Percentiles rank a stretch among this genome's conserved stretches.
phyloP scores from a whole-genome alignment of 2,888 invertebrate genomes.

The Lasioglossum lativentre region DNA sequence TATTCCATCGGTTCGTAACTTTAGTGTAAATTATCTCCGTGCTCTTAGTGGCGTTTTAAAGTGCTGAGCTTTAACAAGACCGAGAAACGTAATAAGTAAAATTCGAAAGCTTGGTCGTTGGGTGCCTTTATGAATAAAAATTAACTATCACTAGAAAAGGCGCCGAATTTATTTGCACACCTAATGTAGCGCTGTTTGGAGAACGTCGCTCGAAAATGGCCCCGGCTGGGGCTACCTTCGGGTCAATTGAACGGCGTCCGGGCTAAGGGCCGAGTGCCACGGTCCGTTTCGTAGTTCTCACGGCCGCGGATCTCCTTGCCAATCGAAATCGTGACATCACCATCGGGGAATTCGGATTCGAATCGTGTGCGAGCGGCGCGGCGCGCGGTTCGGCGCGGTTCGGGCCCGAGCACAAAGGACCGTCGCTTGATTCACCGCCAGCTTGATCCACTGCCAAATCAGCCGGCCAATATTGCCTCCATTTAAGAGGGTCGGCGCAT shows the following conservation, averaged over 20 bases:
- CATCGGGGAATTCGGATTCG: slow-evolving; percentile 62
- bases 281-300: slow-evolving; percentile 63
- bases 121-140: not conserved
- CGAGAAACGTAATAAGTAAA: not conserved
- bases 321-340: slow-evolving; percentile 71
- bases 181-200: not conserved
- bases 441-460: slow-evolving; percentile 70
- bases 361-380: slow-evolving; percentile 49
- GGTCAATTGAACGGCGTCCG: not conserved
- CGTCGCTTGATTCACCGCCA: slow-evolving; percentile 60
- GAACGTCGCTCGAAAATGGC: not conserved
- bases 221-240: not conserved
- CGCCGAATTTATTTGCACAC: not conserved
- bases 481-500: slow-evolving; percentile 67
- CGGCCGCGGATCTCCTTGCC: slow-evolving; percentile 60
- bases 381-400: not conserved
- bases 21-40: too few relatives aligned
- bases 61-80: not conserved
- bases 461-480: slow-evolving; percentile 63
- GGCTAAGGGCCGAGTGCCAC: not conserved
- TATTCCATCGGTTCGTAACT: not conserved
- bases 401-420: slow-evolving; percentile 37
- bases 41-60: not conserved
- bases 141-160: not conserved
- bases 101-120: too few relatives aligned